phyloP scores from a whole-genome alignment of 2,888 invertebrate genomes.

The Ochropacha duplaris region DNA sequence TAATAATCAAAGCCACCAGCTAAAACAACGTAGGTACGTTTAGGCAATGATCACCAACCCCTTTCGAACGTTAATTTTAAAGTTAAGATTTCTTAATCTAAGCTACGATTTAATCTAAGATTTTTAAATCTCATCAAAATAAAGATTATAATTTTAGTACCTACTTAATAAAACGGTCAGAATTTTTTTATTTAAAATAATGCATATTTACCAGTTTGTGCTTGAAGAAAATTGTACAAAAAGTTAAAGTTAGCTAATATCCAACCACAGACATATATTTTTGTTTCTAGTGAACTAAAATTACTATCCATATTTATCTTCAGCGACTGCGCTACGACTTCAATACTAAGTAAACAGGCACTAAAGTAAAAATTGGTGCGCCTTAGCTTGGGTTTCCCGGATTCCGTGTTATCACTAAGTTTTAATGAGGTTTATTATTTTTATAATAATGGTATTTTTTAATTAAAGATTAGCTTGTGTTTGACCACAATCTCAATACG shows the following conservation, averaged over 20 bases:
- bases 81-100: too few relatives aligned
- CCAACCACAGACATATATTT: conserved; percentile 21
- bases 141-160: too few relatives aligned
- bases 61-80: too few relatives aligned
- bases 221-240: conserved; percentile 19
- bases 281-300: conserved; percentile 14
- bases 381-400: neutral
- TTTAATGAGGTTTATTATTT: neutral
- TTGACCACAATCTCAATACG: too few relatives aligned
- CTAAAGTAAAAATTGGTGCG: neutral
- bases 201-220: conserved; percentile 22
- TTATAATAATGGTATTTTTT: neutral
- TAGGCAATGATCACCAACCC: too few relatives aligned
- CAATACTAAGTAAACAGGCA: neutral
- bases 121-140: too few relatives aligned
- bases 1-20: too few relatives aligned
- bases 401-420: neutral
- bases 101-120: too few relatives aligned
- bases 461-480: too few relatives aligned
- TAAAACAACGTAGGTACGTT: too few relatives aligned
- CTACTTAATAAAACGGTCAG: too few relatives aligned
- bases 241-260: conserved; percentile 20
- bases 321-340: neutral
- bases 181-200: too few relatives aligned
- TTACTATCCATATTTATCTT: conserved; percentile 6